A percentile compares a stretch with the other conserved stretches of the same genome.
Conservation (phyloP, 2,113 vertebrate species). For the Neopipo cinnamomea region DNA sequence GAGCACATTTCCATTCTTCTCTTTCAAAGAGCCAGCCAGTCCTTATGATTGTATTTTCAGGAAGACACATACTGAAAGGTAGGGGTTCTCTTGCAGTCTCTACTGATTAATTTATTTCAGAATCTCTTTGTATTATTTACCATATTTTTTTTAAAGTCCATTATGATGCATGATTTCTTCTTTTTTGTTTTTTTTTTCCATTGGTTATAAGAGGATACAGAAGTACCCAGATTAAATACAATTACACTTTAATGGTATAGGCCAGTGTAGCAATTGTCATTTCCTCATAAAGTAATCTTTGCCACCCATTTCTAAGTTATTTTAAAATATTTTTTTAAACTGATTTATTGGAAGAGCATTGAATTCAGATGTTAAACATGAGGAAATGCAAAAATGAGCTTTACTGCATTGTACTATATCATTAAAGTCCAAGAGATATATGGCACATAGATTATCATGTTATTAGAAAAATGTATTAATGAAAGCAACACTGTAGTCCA, state of each 20-base stretch:
- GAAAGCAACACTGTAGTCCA: background rate
- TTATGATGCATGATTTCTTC: background rate
- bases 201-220: background rate
- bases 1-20: background rate
- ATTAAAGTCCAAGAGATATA: background rate
- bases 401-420: background rate
- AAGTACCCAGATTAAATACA: background rate
- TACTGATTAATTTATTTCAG: background rate
- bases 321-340: background rate
- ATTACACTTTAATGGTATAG: background rate
- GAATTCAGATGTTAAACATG: background rate
- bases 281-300: background rate
- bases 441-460: background rate
- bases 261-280: background rate
- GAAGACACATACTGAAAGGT: background rate
- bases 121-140: background rate
- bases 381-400: background rate
- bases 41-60: background rate
- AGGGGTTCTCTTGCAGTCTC: background rate
- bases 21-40: background rate
- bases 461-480: background rate
- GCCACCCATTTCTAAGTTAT: background rate
- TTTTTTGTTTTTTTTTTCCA: background rate
- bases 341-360: background rate
- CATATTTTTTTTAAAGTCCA: background rate